Conservation (phyloP, 2,888 invertebrate genomes). For the Bimastos eiseni region DNA sequence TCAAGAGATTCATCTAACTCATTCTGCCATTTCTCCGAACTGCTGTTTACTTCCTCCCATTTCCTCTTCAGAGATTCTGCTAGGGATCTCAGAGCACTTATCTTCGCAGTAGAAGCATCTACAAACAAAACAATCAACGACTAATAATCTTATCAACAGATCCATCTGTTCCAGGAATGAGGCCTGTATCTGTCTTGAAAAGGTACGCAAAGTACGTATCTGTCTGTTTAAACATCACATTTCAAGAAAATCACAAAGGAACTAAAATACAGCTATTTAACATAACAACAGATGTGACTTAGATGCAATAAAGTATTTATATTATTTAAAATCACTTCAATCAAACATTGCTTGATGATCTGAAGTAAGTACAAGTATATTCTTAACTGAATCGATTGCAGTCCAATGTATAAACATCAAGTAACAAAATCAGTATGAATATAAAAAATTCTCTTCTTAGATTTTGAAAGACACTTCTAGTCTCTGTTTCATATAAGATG, state of each 20-base stretch:
- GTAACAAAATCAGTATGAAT: no score
- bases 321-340: neutral
- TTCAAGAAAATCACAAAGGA: neutral
- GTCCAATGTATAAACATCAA: no score
- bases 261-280: neutral
- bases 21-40: constrained; percentile 75
- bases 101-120: neutral
- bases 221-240: neutral
- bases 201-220: neutral
- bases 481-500: no score
- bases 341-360: no score
- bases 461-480: no score
- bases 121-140: neutral
- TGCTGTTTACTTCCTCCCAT: constrained; percentile 83
- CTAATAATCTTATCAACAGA: neutral
- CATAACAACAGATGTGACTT: neutral
- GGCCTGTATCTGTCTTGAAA: no score
- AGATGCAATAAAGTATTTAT: neutral
- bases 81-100: neutral
- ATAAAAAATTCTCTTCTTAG: no score
- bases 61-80: constrained; percentile 76
- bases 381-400: no score
- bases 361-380: no score
- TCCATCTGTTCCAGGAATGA: no score
- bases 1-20: constrained; percentile 60